These are phyloP conservation scores for Xenus cinereus DNA, from an alignment of 2,113 vertebrate genomes.

Conservation along the genomic window DNA sequence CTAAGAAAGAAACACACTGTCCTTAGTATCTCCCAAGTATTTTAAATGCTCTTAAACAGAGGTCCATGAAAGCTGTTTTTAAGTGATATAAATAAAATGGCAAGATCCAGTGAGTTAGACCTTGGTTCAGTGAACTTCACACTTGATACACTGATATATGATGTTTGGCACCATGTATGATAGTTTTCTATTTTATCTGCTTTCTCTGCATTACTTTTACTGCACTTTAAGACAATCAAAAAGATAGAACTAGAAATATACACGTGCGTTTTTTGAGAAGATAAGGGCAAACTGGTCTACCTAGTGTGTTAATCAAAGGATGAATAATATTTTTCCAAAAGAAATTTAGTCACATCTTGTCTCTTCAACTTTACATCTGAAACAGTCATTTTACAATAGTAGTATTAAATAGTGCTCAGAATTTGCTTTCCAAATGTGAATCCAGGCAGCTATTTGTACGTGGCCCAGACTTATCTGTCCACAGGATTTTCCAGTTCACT, in stretches of 20 bases:
- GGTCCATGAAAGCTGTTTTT: background rate
- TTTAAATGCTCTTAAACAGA: background rate
- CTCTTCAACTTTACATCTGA: background rate
- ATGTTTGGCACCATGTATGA: background rate
- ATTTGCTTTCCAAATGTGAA: background rate
- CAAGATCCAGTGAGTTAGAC: background rate
- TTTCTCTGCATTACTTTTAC: background rate
- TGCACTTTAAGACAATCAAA: background rate
- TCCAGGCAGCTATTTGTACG: background rate
- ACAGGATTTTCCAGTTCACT: background rate
- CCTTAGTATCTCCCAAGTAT: background rate
- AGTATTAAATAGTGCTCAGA: background rate
- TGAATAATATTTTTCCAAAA: background rate
- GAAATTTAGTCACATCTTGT: background rate
- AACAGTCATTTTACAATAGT: background rate
- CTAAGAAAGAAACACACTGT: background rate
- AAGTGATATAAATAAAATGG: background rate
- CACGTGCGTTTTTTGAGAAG: background rate
- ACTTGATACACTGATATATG: background rate
- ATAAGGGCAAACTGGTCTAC: background rate
- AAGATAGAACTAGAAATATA: background rate
- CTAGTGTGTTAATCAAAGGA: background rate
- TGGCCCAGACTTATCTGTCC: background rate
- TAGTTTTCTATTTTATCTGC: background rate
- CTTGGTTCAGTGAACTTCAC: background rate